Percentiles rank a stretch among this genome's conserved stretches.
phyloP scores from a whole-genome alignment of 2,888 invertebrate genomes.

The Scrobipalpa costella region DNA sequence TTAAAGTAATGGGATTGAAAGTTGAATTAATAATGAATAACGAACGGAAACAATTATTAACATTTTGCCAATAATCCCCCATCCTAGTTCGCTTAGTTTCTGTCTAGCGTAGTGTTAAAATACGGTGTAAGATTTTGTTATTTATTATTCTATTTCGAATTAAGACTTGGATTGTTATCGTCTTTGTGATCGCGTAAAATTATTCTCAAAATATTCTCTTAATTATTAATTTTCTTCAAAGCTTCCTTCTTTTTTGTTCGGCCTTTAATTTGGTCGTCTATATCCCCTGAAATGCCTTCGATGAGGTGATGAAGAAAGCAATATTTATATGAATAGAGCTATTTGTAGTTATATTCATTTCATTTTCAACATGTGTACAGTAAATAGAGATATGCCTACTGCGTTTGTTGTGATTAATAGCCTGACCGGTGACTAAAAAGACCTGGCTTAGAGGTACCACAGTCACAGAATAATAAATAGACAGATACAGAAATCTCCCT shows the following conservation, averaged over 20 bases:
- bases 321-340: conserved; percentile 13
- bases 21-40: conserved; percentile 22
- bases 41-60: conserved; percentile 39
- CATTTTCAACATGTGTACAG: not conserved
- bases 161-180: conserved; percentile 70
- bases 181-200: conserved; percentile 62
- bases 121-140: conserved; percentile 74
- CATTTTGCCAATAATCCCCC: conserved; percentile 61
- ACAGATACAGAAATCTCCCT: no score
- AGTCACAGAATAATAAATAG: no score
- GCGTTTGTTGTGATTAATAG: no score
- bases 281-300: conserved; percentile 17
- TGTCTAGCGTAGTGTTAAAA: conserved; percentile 62
- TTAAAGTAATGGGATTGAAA: conserved; percentile 18
- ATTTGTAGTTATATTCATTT: conserved; percentile 14
- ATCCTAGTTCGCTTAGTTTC: conserved; percentile 68
- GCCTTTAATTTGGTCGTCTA: conserved; percentile 4
- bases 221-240: not conserved
- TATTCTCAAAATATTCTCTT: conserved; percentile 24
- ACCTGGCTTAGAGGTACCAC: no score
- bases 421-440: no score
- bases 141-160: conserved; percentile 76
- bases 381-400: not conserved
- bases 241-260: not conserved
- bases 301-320: conserved; percentile 24